Percentiles rank a stretch among this genome's conserved stretches.
Evolutionary conservation across 1,140 invertebrate species (phyloP).

Genomic region (Mylabris phalerata): DNA sequence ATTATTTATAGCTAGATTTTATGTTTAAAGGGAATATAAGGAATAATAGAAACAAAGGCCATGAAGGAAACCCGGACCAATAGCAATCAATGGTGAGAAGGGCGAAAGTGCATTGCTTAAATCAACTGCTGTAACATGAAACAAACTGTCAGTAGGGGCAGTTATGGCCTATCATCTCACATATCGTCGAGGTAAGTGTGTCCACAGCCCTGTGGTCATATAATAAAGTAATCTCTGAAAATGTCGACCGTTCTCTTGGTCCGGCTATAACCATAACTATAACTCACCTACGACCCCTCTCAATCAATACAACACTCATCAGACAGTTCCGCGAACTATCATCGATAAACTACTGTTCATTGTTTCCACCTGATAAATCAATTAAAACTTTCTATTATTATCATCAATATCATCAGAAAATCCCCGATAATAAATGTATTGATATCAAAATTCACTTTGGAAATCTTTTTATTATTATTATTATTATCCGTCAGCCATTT

Average conservation of each 20-base stretch:
- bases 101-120: slow-evolving; percentile 36
- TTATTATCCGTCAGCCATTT: slow-evolving; percentile 17
- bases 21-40: slow-evolving; percentile 24
- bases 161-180: slow-evolving; percentile 40
- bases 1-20: slow-evolving; percentile 32
- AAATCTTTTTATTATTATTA: too few relatives aligned
- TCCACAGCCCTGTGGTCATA: slow-evolving; percentile 31
- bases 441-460: slow-evolving; percentile 8
- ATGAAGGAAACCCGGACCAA: slow-evolving; percentile 22
- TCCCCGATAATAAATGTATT: slow-evolving; percentile 4
- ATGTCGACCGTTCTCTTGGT: slow-evolving; percentile 31
- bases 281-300: slow-evolving; percentile 31
- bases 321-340: slow-evolving; percentile 18
- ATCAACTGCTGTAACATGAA: slow-evolving; percentile 39
- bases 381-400: slow-evolving; percentile 17
- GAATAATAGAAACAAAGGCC: slow-evolving; percentile 29
- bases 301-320: slow-evolving; percentile 25
- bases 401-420: neutral
- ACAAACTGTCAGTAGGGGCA: slow-evolving; percentile 37
- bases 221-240: slow-evolving; percentile 42
- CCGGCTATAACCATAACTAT: slow-evolving; percentile 40
- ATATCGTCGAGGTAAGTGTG: slow-evolving; percentile 38
- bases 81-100: slow-evolving; percentile 32
- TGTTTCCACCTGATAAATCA: slow-evolving; percentile 35
- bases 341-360: slow-evolving; percentile 6